Conservation (phyloP, 2,888 invertebrate genomes). For the Caenorhabditis afra region DNA sequence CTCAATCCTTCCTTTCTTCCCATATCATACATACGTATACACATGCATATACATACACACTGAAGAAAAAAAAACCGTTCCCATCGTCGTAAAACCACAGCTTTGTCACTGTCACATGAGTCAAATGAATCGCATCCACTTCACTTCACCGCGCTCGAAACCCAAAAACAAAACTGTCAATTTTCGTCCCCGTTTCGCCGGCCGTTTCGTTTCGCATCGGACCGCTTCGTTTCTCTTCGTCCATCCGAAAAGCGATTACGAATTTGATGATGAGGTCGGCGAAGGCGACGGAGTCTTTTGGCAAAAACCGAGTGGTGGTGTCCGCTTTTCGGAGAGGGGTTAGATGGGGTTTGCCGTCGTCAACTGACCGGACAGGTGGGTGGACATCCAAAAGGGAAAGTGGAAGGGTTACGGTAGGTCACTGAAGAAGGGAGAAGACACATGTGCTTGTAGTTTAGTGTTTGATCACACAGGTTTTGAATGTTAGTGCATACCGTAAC, state of each 20-base stretch:
- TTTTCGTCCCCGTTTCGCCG: conserved; percentile 31
- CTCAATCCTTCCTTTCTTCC: conserved; percentile 35
- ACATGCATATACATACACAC: no score
- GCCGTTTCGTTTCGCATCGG: neutral
- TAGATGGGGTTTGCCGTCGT: conserved; percentile 18
- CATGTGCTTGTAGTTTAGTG: neutral
- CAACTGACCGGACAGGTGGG: conserved; percentile 11
- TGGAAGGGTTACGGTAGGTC: neutral
- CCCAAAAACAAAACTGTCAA: conserved; percentile 51
- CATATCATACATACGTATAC: conserved; percentile 7
- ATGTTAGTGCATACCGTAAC: no score
- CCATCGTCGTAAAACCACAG: conserved; percentile 48
- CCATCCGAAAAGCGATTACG: conserved; percentile 50
- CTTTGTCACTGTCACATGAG: conserved; percentile 14
- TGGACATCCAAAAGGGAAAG: conserved; percentile 8
- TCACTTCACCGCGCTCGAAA: no score
- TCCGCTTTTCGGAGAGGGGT: conserved; percentile 13
- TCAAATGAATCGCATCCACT: conserved; percentile 8
- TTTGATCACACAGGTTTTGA: no score
- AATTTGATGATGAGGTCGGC: conserved; percentile 58
- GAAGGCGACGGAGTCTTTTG: conserved; percentile 42
- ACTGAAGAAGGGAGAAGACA: neutral
- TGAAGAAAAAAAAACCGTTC: conserved; percentile 37
- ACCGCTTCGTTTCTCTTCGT: neutral
- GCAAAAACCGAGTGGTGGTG: conserved; percentile 27